A percentile compares a stretch with the other conserved stretches of the same genome.
Conservation (phyloP, 2,888 invertebrate genomes). For the Nemotelus nigrinus region DNA sequence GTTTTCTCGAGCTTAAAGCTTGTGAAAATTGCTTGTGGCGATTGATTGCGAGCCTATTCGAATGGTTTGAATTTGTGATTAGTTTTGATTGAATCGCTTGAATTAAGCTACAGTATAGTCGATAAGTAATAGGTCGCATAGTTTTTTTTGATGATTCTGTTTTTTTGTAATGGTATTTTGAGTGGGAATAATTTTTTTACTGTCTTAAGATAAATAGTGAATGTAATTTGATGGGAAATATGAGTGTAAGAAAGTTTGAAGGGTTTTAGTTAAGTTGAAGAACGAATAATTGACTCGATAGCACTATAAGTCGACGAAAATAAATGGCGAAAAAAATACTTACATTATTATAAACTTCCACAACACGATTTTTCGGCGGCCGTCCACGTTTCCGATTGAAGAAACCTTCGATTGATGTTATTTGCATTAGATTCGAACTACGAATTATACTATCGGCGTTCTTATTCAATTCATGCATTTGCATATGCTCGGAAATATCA, state of each 20-base stretch:
- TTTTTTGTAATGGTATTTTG: no score
- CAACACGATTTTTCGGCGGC: conserved; percentile 95
- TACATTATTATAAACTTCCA: conserved; percentile 89
- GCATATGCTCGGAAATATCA: conserved; percentile 55
- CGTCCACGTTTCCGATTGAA: conserved; percentile 92
- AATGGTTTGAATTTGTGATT: not conserved
- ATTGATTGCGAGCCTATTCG: conserved; percentile 68
- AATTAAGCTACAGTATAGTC: not conserved
- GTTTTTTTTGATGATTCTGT: not conserved
- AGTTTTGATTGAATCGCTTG: not conserved
- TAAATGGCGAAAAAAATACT: conserved; percentile 60
- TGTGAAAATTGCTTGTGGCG: conserved; percentile 91
- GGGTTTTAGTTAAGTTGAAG: no score
- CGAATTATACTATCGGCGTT: conserved; percentile 50
- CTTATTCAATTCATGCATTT: conserved; percentile 49
- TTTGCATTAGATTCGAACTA: conserved; percentile 57
- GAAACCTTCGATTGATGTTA: conserved; percentile 86
- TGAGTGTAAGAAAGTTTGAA: no score
- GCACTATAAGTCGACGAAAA: no score
- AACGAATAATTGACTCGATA: no score
- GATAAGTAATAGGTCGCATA: not conserved
- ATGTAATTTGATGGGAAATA: no score
- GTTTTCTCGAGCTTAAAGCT: conserved; percentile 90
- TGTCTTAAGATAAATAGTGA: no score
- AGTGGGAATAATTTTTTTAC: no score